These are phyloP conservation scores for Plectrocnemia conspersa DNA, from an alignment of 1,140 invertebrate species.

Conservation along the genomic window DNA sequence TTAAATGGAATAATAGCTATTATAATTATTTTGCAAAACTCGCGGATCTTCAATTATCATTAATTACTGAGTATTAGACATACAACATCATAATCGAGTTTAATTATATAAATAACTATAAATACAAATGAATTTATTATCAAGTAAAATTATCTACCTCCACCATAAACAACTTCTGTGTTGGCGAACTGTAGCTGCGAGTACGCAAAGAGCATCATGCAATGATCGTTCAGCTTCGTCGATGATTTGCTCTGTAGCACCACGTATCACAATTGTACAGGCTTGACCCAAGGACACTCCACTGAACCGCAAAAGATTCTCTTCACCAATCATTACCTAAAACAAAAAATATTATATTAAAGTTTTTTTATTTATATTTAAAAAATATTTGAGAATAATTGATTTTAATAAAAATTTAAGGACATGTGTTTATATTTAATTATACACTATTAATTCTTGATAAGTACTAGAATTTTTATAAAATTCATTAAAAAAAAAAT, in stretches of 20 bases:
- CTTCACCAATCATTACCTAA: constrained; percentile 95
- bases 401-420: no score
- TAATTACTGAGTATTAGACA: neutral
- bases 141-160: no score
- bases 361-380: constrained; percentile 6
- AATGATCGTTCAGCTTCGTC: constrained; percentile 98
- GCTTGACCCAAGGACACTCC: constrained; percentile 94
- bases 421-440: no score
- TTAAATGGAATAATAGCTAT: constrained; percentile 36
- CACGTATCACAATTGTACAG: constrained; percentile 94
- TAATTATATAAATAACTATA: neutral
- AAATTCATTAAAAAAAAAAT: no score
- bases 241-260: constrained; percentile 98
- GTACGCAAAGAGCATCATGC: constrained; percentile 97
- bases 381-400: no score
- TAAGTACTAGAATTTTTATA: no score
- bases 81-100: neutral
- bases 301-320: constrained; percentile 91
- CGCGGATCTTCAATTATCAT: neutral
- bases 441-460: no score
- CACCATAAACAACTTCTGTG: constrained; percentile 85
- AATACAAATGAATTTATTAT: neutral
- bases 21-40: neutral
- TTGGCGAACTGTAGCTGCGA: constrained; percentile 94
- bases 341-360: constrained; percentile 20